A percentile compares a stretch with the other conserved stretches of the same genome.
These are phyloP conservation scores for Columbina picui DNA, from an alignment of 2,113 vertebrate genomes.

Conservation along the genomic window DNA sequence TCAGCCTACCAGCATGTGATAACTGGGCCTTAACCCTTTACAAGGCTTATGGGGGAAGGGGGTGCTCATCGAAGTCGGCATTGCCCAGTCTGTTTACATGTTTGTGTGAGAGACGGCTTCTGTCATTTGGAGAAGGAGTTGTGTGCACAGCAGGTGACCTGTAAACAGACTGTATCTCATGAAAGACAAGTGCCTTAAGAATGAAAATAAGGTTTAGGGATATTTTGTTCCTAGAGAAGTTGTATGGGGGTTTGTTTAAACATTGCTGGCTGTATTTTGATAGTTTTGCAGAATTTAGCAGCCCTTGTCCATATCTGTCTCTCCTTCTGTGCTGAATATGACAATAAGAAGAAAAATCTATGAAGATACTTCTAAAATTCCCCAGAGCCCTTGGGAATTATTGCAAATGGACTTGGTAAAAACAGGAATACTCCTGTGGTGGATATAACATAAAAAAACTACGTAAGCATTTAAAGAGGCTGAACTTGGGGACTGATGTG, in stretches of 20 bases:
- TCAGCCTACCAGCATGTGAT: constrained; percentile 44
- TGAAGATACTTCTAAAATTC: not conserved
- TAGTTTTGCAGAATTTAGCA: not conserved
- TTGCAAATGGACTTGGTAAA: not conserved
- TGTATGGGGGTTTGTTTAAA: not conserved
- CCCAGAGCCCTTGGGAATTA: not conserved
- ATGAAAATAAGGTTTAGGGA: not conserved
- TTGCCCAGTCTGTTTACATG: not conserved
- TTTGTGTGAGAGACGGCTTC: constrained; percentile 9
- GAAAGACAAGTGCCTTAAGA: not conserved
- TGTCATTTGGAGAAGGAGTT: not conserved
- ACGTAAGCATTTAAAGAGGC: not conserved
- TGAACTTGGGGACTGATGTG: not conserved
- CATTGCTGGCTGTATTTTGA: not conserved
- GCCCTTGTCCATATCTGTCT: not conserved
- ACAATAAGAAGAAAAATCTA: not conserved
- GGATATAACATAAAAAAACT: not conserved
- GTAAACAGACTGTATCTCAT: not conserved
- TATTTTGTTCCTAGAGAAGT: not conserved
- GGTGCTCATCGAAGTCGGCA: not conserved
- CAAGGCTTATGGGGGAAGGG: not conserved
- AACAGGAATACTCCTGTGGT: not conserved
- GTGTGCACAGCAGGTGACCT: not conserved
- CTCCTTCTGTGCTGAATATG: not conserved
- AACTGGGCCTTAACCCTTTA: constrained; percentile 61